Percentiles rank a stretch among this genome's conserved stretches.
Evolutionary conservation across 2,113 vertebrate species (phyloP).

Genomic region (Falcunculus frontatus): DNA sequence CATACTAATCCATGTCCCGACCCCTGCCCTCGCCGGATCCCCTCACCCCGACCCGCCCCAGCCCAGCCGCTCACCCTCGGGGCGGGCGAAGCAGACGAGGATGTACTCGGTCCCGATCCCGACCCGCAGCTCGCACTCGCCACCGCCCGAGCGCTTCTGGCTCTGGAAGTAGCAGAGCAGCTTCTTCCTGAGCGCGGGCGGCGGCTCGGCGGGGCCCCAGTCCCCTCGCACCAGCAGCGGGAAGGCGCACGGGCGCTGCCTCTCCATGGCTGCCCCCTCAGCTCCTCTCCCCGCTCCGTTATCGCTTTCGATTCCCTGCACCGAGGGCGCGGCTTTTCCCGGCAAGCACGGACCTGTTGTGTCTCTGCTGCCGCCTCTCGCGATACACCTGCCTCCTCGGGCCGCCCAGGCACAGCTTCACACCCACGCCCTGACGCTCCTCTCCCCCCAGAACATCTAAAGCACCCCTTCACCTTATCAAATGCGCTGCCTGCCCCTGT

Average conservation of each 20-base stretch:
- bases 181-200: conserved; percentile 67
- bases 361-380: too few species aligned
- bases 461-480: accelerated
- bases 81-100: conserved; percentile 55
- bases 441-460: accelerated
- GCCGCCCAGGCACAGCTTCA: accelerated
- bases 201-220: not conserved
- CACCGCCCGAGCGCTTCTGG: conserved; percentile 76
- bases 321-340: not conserved
- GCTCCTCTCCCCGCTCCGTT: not conserved
- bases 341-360: accelerated
- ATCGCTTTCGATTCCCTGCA: not conserved
- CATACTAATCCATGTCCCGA: accelerated
- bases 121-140: conserved; percentile 74
- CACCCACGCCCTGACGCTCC: accelerated
- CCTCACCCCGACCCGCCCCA: not conserved
- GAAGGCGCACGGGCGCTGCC: not conserved
- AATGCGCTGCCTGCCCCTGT: not conserved
- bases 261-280: not conserved
- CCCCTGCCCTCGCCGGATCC: too few species aligned
- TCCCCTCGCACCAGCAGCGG: conserved; percentile 4
- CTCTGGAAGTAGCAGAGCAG: conserved; percentile 85
- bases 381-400: accelerated
- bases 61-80: not conserved
- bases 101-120: not conserved